A percentile compares a stretch with the other conserved stretches of the same genome.
Conservation (phyloP, 2,888 invertebrate species). For the Perdita meconis region DNA sequence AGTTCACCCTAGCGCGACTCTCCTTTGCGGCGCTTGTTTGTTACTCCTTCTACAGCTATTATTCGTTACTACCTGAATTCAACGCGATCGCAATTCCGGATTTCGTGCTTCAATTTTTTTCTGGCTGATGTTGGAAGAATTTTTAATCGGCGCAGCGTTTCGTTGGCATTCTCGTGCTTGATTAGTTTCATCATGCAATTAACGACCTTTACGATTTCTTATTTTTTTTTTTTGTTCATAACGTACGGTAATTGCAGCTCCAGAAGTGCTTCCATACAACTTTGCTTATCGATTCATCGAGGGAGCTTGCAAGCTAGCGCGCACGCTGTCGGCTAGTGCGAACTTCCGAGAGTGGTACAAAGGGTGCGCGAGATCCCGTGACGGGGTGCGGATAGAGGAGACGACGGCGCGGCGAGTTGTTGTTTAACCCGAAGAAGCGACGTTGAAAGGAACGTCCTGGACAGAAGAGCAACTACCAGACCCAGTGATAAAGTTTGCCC, state of each 20-base stretch:
- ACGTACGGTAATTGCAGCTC: constrained; percentile 9
- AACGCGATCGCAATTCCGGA: constrained; percentile 4
- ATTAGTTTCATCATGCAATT: too few relatives aligned
- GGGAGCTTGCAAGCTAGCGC: constrained; percentile 52
- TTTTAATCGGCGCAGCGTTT: too few relatives aligned
- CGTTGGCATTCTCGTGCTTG: too few relatives aligned
- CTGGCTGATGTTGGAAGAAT: too few relatives aligned
- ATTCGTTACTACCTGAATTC: constrained; percentile 13
- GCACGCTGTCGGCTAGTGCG: constrained; percentile 60
- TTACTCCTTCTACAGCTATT: neutral
- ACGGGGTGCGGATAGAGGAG: neutral
- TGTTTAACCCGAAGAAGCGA: constrained; percentile 40
- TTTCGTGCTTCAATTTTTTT: neutral
- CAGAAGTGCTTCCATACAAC: neutral
- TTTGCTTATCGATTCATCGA: constrained; percentile 62
- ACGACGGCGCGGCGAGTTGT: constrained; percentile 19
- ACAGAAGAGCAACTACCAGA: constrained; percentile 52
- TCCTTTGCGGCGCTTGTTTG: neutral
- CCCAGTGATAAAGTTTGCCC: constrained; percentile 77
- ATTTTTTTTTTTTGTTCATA: neutral
- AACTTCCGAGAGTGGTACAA: constrained; percentile 60
- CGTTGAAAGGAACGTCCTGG: constrained; percentile 4
- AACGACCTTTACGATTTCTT: too few relatives aligned
- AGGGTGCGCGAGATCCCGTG: constrained; percentile 19
- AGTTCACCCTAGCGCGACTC: neutral